Percentiles rank a stretch among this genome's conserved stretches.
phyloP scores from a whole-genome alignment of 2,888 invertebrate genomes.

The Drosophila tanythrix region DNA sequence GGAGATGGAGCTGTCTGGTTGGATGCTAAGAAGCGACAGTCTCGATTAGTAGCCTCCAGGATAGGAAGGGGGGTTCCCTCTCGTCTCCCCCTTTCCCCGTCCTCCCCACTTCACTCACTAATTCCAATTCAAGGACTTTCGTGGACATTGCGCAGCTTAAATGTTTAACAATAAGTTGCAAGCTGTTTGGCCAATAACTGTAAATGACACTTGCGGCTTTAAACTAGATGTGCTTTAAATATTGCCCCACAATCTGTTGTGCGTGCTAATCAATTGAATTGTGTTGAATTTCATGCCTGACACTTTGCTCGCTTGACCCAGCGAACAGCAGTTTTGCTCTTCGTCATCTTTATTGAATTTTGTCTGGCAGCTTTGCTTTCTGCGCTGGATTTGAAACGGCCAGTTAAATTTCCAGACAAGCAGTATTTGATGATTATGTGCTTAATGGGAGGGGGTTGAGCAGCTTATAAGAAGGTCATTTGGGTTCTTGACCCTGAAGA shows the following conservation, averaged over 20 bases:
- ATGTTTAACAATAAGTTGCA: constrained; percentile 45
- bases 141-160: constrained; percentile 53
- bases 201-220: constrained; percentile 22
- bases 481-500: constrained; percentile 19
- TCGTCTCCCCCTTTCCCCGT: not conserved
- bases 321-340: not conserved
- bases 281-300: not conserved
- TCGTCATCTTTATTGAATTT: constrained; percentile 28
- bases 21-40: constrained; percentile 29
- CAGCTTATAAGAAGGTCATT: constrained; percentile 2
- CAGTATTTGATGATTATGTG: constrained; percentile 15
- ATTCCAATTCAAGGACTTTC: constrained; percentile 42
- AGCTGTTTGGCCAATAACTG: constrained; percentile 38
- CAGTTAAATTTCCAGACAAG: constrained; percentile 31
- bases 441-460: not conserved
- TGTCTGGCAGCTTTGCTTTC: constrained; percentile 22
- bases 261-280: constrained; percentile 15
- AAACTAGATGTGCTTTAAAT: constrained; percentile 13
- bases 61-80: not conserved
- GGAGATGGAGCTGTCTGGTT: constrained; percentile 12
- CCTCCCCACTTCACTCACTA: not conserved
- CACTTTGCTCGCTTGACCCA: not conserved
- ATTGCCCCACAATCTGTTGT: not conserved
- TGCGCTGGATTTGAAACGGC: constrained; percentile 27
- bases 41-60: constrained; percentile 42